phyloP scores from a whole-genome alignment of 1,140 invertebrate genomes.

The Anastrepha obliqua region DNA sequence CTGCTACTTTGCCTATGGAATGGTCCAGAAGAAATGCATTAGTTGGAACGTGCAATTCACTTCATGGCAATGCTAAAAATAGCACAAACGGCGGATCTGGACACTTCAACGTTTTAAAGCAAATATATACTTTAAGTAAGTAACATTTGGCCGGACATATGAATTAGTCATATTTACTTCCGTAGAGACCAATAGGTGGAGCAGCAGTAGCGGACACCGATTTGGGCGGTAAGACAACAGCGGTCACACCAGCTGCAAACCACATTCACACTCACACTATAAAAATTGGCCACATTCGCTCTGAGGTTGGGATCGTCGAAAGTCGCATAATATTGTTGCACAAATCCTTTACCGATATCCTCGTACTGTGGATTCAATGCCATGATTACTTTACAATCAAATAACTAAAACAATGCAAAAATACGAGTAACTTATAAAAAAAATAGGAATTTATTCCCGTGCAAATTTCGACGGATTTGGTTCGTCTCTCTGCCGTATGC shows the following conservation, averaged over 20 bases:
- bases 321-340: conserved; percentile 92
- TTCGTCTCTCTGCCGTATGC: conserved; percentile 34
- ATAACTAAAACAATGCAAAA: conserved; percentile 49
- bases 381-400: conserved; percentile 76
- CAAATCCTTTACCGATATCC: conserved; percentile 93
- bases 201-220: conserved; percentile 20
- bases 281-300: conserved; percentile 89
- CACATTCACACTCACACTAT: conserved; percentile 85
- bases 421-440: conserved; percentile 48
- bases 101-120: not conserved
- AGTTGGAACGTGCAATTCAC: too few relatives aligned
- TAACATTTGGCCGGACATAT: not conserved
- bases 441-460: conserved; percentile 51
- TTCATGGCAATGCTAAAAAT: conserved; percentile 8
- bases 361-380: conserved; percentile 92
- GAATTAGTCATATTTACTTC: not conserved
- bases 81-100: conserved; percentile 1
- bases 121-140: not conserved
- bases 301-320: conserved; percentile 92
- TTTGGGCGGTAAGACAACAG: not conserved
- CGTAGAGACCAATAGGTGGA: not conserved
- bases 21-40: not conserved
- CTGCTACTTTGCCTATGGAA: not conserved
- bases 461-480: conserved; percentile 54
- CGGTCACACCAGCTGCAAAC: conserved; percentile 38